Evolutionary conservation across 1,140 invertebrate genomes (phyloP).

Genomic region (Ylistrum balloti): DNA sequence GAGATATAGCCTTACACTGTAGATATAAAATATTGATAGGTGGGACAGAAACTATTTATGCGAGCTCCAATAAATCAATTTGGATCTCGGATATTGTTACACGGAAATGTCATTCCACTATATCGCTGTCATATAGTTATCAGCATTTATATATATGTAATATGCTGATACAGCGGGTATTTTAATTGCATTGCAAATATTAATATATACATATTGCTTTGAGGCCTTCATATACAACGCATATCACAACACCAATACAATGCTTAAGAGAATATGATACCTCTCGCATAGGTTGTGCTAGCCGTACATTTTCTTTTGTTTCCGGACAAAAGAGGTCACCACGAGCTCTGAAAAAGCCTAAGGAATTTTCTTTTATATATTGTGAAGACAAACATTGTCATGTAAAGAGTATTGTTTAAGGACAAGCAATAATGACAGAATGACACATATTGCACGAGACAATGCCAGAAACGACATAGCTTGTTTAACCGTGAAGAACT

Average conservation of each 20-base stretch:
- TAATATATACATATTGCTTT: not conserved
- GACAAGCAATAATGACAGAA: not conserved
- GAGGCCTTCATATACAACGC: not conserved
- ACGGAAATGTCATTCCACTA: not conserved
- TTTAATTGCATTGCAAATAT: not conserved
- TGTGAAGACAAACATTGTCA: not conserved
- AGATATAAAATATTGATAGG: conserved; percentile 36
- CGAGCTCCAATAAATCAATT: not conserved
- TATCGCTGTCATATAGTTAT: not conserved
- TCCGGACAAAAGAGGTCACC: not conserved
- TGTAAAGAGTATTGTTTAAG: not conserved
- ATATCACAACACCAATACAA: not conserved
- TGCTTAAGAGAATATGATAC: not conserved
- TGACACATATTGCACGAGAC: not conserved
- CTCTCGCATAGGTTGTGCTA: not conserved
- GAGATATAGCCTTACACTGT: not conserved
- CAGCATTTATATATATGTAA: not conserved
- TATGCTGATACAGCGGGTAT: conserved; percentile 5
- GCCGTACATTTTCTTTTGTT: not conserved
- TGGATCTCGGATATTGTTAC: not conserved
- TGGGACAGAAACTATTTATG: not conserved
- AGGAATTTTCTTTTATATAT: not conserved
- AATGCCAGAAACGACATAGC: not conserved
- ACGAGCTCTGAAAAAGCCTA: not conserved
- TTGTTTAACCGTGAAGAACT: not conserved